These are phyloP conservation scores for Ecdyonurus torrentis DNA, from an alignment of 2,888 invertebrate genomes.

Conservation along the genomic window DNA sequence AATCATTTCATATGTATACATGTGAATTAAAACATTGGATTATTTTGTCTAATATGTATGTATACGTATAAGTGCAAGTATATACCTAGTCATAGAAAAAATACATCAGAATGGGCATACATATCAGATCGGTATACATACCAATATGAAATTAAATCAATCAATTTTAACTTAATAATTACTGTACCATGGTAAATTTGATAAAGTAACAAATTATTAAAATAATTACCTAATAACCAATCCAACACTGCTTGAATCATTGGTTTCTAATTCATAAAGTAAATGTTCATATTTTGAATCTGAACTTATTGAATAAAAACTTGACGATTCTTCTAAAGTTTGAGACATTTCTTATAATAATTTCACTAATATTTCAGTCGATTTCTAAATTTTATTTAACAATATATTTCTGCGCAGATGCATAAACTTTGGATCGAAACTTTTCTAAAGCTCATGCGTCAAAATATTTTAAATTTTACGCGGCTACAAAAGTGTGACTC, in stretches of 20 bases:
- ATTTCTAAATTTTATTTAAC: background rate
- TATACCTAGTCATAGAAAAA: no score
- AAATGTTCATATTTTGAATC: constrained; percentile 23
- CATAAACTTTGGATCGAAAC: background rate
- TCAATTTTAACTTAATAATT: background rate
- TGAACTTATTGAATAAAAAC: background rate
- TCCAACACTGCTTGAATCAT: constrained; percentile 27
- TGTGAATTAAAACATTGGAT: no score
- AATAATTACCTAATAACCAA: constrained; percentile 28
- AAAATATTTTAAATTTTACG: background rate
- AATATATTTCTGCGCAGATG: background rate
- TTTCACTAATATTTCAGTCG: background rate
- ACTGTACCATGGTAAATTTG: background rate
- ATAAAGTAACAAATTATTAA: background rate
- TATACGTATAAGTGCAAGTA: no score
- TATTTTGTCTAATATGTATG: no score
- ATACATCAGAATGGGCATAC: no score
- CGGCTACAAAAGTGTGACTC: background rate
- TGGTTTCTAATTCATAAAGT: constrained; percentile 28
- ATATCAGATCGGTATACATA: no score
- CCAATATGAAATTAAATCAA: background rate
- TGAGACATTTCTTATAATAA: background rate
- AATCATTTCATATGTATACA: no score
- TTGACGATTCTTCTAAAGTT: background rate
- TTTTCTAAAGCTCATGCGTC: background rate